Evolutionary conservation across 2,113 vertebrate species (phyloP).

Genomic region (Gobio gobio): DNA sequence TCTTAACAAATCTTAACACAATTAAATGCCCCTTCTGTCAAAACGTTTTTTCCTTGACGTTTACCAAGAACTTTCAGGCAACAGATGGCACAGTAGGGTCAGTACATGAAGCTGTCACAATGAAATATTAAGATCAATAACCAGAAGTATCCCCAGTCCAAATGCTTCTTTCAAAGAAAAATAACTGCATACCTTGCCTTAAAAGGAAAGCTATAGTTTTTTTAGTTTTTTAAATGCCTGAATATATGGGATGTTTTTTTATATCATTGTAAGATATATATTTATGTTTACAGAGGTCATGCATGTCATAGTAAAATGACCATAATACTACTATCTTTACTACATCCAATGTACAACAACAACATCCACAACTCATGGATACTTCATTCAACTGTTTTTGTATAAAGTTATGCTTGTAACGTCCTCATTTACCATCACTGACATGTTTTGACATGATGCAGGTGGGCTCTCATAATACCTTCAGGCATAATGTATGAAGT

Average conservation of each 20-base stretch:
- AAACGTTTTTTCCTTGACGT: not conserved
- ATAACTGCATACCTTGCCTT: not conserved
- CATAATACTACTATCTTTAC: not conserved
- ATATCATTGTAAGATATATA: not conserved
- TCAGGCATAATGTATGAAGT: not conserved
- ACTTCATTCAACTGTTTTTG: not conserved
- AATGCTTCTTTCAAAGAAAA: not conserved
- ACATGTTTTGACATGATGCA: conserved; percentile 24
- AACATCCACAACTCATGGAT: not conserved
- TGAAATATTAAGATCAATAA: conserved; percentile 30
- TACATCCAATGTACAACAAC: not conserved
- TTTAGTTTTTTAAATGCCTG: not conserved
- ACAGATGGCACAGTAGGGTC: not conserved
- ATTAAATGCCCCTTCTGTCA: not conserved
- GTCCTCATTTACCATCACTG: not conserved
- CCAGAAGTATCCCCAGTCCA: not conserved
- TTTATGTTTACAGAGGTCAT: not conserved
- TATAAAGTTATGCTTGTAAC: not conserved
- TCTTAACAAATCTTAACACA: too few relatives aligned
- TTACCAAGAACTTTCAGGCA: not conserved
- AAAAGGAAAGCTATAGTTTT: not conserved
- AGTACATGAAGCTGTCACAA: conserved; percentile 21
- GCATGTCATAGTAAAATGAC: not conserved
- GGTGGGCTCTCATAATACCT: not conserved
- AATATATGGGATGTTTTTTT: not conserved